Percentiles rank a stretch among this genome's conserved stretches.
Evolutionary conservation across 2,797 vertebrate genomes (phyloP).

Genomic region (Eleutherodactylus coqui): DNA sequence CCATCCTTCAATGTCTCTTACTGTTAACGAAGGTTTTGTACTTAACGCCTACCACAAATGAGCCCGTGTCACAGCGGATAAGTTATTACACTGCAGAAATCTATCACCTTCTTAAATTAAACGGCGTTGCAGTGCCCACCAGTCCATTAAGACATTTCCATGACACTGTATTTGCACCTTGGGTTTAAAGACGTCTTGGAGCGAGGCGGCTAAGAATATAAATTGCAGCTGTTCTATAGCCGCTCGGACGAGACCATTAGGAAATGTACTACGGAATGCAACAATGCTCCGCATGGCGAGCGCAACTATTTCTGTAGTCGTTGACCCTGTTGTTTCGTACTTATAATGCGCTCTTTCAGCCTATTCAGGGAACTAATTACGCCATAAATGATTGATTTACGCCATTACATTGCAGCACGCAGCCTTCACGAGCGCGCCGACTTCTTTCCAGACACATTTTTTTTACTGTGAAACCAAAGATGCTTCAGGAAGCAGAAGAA

Average conservation of each 20-base stretch:
- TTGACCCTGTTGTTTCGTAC: constrained; percentile 70
- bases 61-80: neutral
- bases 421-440: neutral
- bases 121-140: neutral
- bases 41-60: neutral
- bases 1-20: neutral
- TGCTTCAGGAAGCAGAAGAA: neutral
- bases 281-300: constrained; percentile 70
- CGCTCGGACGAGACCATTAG: constrained; percentile 70
- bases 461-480: constrained; percentile 15
- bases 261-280: constrained; percentile 74
- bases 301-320: constrained; percentile 69
- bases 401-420: neutral
- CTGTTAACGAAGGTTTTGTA: neutral
- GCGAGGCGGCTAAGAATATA: constrained; percentile 66
- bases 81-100: constrained; percentile 16
- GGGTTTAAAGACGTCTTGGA: constrained; percentile 67
- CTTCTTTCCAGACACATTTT: constrained; percentile 6
- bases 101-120: constrained; percentile 39
- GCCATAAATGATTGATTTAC: constrained; percentile 63
- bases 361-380: constrained; percentile 68
- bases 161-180: constrained; percentile 36
- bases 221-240: constrained; percentile 71
- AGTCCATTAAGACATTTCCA: constrained; percentile 44
- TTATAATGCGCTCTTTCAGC: constrained; percentile 68